phyloP scores from a whole-genome alignment of 2,888 invertebrate genomes.

The Thereva nobilitata region DNA sequence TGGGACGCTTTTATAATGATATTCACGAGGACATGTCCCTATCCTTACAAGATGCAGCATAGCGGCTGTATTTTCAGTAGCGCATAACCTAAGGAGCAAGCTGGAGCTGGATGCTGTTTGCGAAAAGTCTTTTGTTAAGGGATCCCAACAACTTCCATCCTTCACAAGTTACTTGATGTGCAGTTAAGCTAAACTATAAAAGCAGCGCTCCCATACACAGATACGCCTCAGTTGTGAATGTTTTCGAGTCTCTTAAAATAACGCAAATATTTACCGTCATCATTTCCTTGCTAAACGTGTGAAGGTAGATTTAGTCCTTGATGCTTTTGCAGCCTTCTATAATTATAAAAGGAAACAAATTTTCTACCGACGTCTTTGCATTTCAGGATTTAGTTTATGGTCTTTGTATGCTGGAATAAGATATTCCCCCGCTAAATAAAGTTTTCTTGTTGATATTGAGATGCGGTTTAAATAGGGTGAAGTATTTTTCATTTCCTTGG shows the following conservation, averaged over 20 bases:
- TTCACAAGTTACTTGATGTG: slow-evolving; percentile 18
- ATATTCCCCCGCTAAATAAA: too few species aligned
- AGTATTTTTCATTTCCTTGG: too few species aligned
- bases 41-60: slow-evolving; percentile 9
- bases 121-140: slow-evolving; percentile 21
- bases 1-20: slow-evolving; percentile 28
- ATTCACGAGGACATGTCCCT: slow-evolving; percentile 25
- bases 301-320: slow-evolving; percentile 9
- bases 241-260: slow-evolving; percentile 21
- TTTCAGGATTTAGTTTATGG: too few species aligned
- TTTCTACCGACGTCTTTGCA: too few species aligned
- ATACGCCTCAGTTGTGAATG: slow-evolving; percentile 5
- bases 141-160: slow-evolving; percentile 8
- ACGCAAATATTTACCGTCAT: slow-evolving; percentile 22
- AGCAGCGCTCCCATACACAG: background rate
- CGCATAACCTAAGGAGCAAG: background rate
- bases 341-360: too few species aligned
- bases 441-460: too few species aligned
- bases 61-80: slow-evolving; percentile 14
- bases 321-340: too few species aligned
- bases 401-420: too few species aligned
- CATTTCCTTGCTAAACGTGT: slow-evolving; percentile 14
- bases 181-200: slow-evolving; percentile 14
- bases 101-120: slow-evolving; percentile 11
- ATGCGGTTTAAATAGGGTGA: too few species aligned